Evolutionary conservation across 2,113 vertebrate genomes (phyloP).

Genomic region (Actenoides lindsayi): DNA sequence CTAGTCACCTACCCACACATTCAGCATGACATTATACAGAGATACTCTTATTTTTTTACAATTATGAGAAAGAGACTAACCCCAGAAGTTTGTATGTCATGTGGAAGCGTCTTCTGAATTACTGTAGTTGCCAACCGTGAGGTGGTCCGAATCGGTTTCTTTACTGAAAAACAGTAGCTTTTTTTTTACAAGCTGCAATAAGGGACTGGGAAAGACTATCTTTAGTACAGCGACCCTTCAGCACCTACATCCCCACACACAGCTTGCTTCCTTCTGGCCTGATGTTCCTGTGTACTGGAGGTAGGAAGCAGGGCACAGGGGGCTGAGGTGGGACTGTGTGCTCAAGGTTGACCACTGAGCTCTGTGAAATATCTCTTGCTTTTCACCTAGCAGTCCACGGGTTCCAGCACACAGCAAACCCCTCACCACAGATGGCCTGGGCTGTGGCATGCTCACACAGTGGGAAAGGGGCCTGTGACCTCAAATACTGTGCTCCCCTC

Average conservation of each 20-base stretch:
- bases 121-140: conserved; percentile 73
- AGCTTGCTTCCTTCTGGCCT: not conserved
- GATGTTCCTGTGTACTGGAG: not conserved
- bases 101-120: conserved; percentile 74
- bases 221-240: not conserved
- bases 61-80: conserved; percentile 69
- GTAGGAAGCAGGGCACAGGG: not conserved
- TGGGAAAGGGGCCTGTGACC: not conserved
- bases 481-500: not conserved
- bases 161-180: conserved; percentile 73
- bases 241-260: not conserved
- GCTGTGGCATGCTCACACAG: not conserved
- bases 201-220: conserved; percentile 17
- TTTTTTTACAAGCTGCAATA: conserved; percentile 18
- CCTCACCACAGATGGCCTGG: not conserved
- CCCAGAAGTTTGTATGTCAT: conserved; percentile 68
- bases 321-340: not conserved
- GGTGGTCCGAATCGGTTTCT: conserved; percentile 69
- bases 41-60: not conserved
- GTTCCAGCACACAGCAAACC: not conserved
- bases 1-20: not conserved
- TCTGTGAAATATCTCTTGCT: not conserved
- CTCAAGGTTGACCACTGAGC: not conserved
- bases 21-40: not conserved
- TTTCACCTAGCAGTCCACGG: not conserved